phyloP scores from a whole-genome alignment of 2,113 vertebrate genomes.

The Brachirus orientalis region DNA sequence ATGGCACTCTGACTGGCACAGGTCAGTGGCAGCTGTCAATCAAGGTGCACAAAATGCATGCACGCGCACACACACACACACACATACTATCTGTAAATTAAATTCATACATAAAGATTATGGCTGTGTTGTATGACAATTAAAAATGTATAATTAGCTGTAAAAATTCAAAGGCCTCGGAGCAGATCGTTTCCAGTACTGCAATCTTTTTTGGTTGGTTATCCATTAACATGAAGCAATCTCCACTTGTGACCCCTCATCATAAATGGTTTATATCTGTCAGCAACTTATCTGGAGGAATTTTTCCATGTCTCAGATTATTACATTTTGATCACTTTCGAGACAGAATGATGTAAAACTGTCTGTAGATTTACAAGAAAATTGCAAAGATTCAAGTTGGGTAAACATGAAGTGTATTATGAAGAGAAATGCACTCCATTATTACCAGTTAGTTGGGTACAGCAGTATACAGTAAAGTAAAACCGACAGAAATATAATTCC shows the following conservation, averaged over 20 bases:
- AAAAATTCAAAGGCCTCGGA: constrained; percentile 5
- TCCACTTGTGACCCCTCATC: constrained; percentile 3
- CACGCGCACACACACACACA: constrained; percentile 13
- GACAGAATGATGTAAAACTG: not conserved
- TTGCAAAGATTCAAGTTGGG: not conserved
- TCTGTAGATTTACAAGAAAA: not conserved
- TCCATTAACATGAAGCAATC: constrained; percentile 12
- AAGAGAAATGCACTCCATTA: no score
- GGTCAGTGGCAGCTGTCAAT: constrained; percentile 87
- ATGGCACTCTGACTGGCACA: constrained; percentile 82
- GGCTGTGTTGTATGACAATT: constrained; percentile 27
- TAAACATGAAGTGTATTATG: not conserved
- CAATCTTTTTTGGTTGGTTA: constrained; percentile 10
- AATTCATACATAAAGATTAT: constrained; percentile 36
- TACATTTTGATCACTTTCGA: not conserved
- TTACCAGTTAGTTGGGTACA: no score
- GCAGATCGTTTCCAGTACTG: constrained; percentile 1
- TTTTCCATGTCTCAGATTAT: not conserved
- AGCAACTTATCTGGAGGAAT: not conserved
- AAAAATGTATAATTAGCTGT: constrained; percentile 36
- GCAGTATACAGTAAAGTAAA: no score
- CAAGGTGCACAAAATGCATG: constrained; percentile 58
- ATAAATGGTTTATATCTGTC: constrained; percentile 14
- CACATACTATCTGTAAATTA: constrained; percentile 25
- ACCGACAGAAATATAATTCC: no score